Conservation (phyloP, 2,113 vertebrate genomes). For the Chlamydotis undulata region DNA sequence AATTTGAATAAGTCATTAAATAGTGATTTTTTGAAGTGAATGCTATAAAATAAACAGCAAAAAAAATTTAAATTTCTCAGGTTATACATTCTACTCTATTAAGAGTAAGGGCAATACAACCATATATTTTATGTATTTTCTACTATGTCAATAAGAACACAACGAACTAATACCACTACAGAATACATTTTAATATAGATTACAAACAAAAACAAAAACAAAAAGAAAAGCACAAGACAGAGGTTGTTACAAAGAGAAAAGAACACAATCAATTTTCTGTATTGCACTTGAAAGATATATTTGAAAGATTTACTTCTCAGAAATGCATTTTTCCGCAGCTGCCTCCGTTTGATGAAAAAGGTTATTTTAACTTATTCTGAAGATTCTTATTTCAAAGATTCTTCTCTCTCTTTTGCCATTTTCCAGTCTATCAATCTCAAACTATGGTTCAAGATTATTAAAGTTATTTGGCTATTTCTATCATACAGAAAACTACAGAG, state of each 20-base stretch:
- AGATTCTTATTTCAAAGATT: neutral
- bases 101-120: neutral
- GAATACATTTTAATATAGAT: neutral
- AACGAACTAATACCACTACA: neutral
- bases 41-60: neutral
- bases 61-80: neutral
- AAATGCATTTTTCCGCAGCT: neutral
- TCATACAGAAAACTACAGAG: neutral
- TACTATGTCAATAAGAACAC: neutral
- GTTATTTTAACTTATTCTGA: conserved; percentile 15
- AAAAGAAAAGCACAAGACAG: neutral
- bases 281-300: neutral
- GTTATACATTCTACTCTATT: neutral
- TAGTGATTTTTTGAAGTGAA: neutral
- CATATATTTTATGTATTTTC: neutral
- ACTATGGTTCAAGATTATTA: neutral
- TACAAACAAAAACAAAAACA: neutral
- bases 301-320: neutral
- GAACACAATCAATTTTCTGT: neutral
- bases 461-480: neutral
- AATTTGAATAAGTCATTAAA: neutral
- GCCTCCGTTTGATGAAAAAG: neutral
- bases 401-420: neutral
- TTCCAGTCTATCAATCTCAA: neutral
- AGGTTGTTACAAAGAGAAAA: neutral